Evolutionary conservation across 2,113 vertebrate genomes (phyloP), one percentile per base, ranked within the genome.

Genomic region (Tilapia sparmanii): DNA sequence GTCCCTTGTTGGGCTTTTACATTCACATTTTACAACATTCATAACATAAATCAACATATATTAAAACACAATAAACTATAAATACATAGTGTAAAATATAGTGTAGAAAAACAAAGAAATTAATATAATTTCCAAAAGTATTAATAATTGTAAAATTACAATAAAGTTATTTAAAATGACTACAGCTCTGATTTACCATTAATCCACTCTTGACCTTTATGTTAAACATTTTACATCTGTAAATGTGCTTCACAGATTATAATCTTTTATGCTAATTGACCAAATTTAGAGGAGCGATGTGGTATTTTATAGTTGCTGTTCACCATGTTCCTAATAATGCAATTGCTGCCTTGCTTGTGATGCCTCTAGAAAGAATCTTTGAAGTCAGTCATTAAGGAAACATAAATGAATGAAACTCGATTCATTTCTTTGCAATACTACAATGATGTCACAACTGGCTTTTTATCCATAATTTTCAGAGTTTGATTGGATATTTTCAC

Each of bases 211-310:
- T 66, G 0, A 66, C 61, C 31, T 66, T 12, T 38, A 38, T 66
- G 31, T 38, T 66, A 66, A 66, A 35, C 0, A 66, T 66, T 35
- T n/a, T 35, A 66, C n/a, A 38, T 66, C 4, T 66, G 31, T 35
- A 66, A 66, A 66, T 38, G 61, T 66, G 61, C 18, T 66, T 35
- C 61, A 38, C 61, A 66, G 10, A 66, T 66, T 66, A n/a, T 35
- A 66, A 66, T 66, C 10, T 35, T 2, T 66, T 8, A n/a, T 66
- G 61, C 10, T 66, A 66, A 66, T 66, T 38, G 61, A n/a, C 6
- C 10, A 66, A 38, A 38, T 35, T 66, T n/a, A 35, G 6, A 35
- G 35, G 18, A 1, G 1, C 6, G 0, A 12, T 38, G 10, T 66
- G 31, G 31, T 38, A 38, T 66, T 54, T 54, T 54, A 54, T 7